Evolutionary conservation across 2,113 vertebrate genomes (phyloP).

Genomic region (Lycaon pictus): DNA sequence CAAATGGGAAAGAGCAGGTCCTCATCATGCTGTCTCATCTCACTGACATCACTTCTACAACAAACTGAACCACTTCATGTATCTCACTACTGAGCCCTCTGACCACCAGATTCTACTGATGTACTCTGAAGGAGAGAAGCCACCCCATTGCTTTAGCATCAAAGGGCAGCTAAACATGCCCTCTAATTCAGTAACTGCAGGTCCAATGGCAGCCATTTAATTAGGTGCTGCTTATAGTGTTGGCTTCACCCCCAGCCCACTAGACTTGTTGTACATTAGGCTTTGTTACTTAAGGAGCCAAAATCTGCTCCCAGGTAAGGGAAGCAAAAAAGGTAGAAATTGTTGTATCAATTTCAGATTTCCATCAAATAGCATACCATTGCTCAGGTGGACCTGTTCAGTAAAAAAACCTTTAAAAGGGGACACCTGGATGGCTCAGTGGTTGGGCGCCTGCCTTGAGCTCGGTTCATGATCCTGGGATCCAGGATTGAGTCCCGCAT

Average conservation of each 20-base stretch:
- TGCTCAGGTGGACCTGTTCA: not conserved
- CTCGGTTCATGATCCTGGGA: too few species aligned
- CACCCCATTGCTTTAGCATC: not conserved
- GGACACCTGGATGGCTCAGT: too few species aligned
- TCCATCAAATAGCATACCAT: not conserved
- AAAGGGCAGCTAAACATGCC: not conserved
- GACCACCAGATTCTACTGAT: not conserved
- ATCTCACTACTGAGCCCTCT: slow-evolving; percentile 11
- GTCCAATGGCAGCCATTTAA: slow-evolving; percentile 25
- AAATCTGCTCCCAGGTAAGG: slow-evolving; percentile 64
- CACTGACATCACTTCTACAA: not conserved
- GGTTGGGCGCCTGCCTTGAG: too few species aligned
- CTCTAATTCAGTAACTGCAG: not conserved
- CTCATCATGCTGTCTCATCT: not conserved
- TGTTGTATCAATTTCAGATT: slow-evolving; percentile 36
- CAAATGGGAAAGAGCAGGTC: slow-evolving; percentile 41
- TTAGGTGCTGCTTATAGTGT: slow-evolving; percentile 44
- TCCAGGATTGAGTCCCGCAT: too few species aligned
- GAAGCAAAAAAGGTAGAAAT: slow-evolving; percentile 62
- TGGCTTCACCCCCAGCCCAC: not conserved
- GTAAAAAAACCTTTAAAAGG: not conserved
- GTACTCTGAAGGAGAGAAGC: not conserved
- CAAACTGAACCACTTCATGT: not conserved
- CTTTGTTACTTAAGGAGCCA: not conserved
- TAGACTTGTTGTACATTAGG: slow-evolving; percentile 34